These are phyloP conservation scores for Slavum lentiscoides DNA, from an alignment of 2,888 invertebrate genomes.

Conservation along the genomic window DNA sequence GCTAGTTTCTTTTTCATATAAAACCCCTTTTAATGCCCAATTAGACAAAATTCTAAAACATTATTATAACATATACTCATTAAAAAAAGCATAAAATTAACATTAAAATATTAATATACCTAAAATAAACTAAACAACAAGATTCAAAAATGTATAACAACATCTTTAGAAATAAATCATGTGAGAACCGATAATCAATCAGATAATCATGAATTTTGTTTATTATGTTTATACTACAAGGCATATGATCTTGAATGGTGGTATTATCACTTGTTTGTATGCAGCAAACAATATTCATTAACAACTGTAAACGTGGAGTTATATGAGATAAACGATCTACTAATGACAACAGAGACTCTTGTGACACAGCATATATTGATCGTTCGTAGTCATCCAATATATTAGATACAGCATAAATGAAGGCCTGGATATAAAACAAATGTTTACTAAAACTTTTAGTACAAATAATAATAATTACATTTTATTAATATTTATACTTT, in stretches of 20 bases:
- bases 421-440: constrained; percentile 19
- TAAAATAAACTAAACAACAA: constrained; percentile 41
- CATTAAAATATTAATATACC: constrained; percentile 2
- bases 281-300: constrained; percentile 27
- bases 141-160: constrained; percentile 43
- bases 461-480: not conserved
- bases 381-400: constrained; percentile 40
- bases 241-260: not conserved
- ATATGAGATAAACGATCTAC: constrained; percentile 26
- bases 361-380: constrained; percentile 30
- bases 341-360: constrained; percentile 40
- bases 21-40: constrained; percentile 40
- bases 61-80: not conserved
- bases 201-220: constrained; percentile 38
- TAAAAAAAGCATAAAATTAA: not conserved
- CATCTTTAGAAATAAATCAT: constrained; percentile 31
- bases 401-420: constrained; percentile 35
- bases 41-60: constrained; percentile 31
- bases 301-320: constrained; percentile 26
- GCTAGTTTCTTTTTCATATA: constrained; percentile 10
- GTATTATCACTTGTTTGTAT: not conserved
- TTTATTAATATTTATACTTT: constrained; percentile 22
- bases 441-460: not conserved
- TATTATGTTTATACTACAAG: constrained; percentile 23
- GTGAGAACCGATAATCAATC: not conserved